Conservation (phyloP, 1,140 invertebrate genomes). For the Conus betulinus region DNA sequence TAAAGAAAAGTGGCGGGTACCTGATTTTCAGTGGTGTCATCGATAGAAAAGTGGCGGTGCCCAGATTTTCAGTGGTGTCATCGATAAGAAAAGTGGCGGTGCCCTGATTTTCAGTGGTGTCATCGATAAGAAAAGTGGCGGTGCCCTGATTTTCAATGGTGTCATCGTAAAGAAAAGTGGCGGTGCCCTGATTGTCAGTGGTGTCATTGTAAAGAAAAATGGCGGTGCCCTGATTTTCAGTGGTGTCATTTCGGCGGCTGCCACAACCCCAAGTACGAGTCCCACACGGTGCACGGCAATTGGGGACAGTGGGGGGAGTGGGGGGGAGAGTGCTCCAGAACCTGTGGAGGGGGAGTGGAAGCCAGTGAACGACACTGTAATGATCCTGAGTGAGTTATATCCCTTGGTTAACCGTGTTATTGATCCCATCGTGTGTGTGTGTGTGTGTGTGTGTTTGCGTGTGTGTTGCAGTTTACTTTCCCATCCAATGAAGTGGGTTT, state of each 20-base stretch:
- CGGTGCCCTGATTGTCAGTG: too few relatives aligned
- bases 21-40: too few relatives aligned
- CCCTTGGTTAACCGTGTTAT: not conserved
- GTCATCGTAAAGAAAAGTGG: too few relatives aligned
- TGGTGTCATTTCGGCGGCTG: conserved; percentile 91
- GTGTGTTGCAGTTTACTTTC: not conserved
- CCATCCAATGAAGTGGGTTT: not conserved
- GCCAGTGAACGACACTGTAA: conserved; percentile 87
- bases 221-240: conserved; percentile 61
- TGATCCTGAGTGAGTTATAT: conserved; percentile 79
- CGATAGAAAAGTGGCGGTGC: too few relatives aligned
- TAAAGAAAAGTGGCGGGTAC: too few relatives aligned
- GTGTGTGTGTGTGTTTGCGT: not conserved
- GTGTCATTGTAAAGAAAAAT: too few relatives aligned
- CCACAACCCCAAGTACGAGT: conserved; percentile 76
- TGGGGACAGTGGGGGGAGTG: conserved; percentile 89
- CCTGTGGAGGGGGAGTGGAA: conserved; percentile 90
- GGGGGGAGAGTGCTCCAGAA: conserved; percentile 87
- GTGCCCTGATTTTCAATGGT: too few relatives aligned
- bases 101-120: too few relatives aligned
- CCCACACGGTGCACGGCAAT: conserved; percentile 83
- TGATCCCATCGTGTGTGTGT: not conserved
- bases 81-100: too few relatives aligned
- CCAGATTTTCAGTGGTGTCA: too few relatives aligned
- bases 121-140: too few relatives aligned